Conservation (phyloP, 2,888 invertebrate species). For the Acrocyrtus sp. region DNA sequence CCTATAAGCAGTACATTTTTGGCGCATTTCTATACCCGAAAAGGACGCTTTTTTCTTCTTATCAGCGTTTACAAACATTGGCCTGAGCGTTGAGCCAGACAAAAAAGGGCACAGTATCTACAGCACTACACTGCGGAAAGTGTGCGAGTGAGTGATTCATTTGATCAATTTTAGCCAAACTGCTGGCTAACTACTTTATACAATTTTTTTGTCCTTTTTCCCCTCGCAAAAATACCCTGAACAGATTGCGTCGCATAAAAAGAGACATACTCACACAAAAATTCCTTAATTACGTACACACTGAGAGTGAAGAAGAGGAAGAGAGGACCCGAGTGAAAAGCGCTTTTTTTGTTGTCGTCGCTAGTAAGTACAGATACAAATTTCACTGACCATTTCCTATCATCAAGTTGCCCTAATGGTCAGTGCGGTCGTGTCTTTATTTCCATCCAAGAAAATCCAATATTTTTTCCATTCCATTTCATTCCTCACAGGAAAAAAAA, state of each 20-base stretch:
- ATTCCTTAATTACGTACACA: too few relatives aligned
- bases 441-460: slow-evolving; percentile 33
- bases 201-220: too few relatives aligned
- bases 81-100: too few relatives aligned
- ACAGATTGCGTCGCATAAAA: too few relatives aligned
- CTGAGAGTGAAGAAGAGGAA: too few relatives aligned
- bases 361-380: slow-evolving; percentile 35
- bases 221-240: too few relatives aligned
- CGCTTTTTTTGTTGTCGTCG: not conserved
- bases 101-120: not conserved
- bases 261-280: too few relatives aligned
- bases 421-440: slow-evolving; percentile 40
- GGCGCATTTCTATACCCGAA: not conserved
- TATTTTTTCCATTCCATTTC: slow-evolving; percentile 47
- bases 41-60: not conserved
- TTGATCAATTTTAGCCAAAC: slow-evolving; percentile 18
- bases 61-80: not conserved
- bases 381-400: slow-evolving; percentile 44
- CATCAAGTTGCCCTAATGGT: slow-evolving; percentile 36
- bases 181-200: too few relatives aligned
- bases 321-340: not conserved
- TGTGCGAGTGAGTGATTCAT: not conserved
- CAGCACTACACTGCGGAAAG: not conserved
- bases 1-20: too few relatives aligned
- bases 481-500: too few relatives aligned